Evolutionary conservation across 2,797 vertebrate species (phyloP), one percentile per base, ranked within the genome.

Genomic region (Corythornis leucogaster): DNA sequence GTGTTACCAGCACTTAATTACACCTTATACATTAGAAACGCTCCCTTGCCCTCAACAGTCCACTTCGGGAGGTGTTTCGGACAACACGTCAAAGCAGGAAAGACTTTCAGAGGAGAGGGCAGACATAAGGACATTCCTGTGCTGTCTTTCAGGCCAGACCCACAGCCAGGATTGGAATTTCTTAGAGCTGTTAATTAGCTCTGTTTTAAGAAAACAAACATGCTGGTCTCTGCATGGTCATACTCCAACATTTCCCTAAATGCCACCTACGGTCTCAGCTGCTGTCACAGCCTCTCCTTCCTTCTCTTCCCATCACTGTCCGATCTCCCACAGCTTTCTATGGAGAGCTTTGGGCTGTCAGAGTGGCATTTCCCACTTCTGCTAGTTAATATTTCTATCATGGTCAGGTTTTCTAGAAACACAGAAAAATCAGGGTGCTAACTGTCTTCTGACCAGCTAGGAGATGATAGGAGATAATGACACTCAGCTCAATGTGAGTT

Each of bases 1-100:
- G 57, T 57, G 86, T 92, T 92, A 46, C 22, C 58, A 43, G 68
- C 92, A 93, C 93, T 87, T 82, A 70, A 87, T 95, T 92, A 64
- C 86, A 90, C 90, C 90, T 87, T 87, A 6, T 74, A 74, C 76
- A 69, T 89, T 74, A 85, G 86, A 59, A 89, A 80, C 3, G 2
- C 68, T 85, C 69, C 75, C 71, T 42, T 46, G 78, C 64, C 71
- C 11, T 85, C 86, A 6, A 2, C 75, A 46, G 84, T 12, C 3
- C 11, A 3, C 68, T 80, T 33, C 6, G 3, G 79, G 67, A 94
- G 84, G 90, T 90, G 94, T 90, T 90, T 87, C 10, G 84, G 93
- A 80, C 64, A 85, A 3, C 61, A 62, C 0, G 38, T 94, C 86
- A 93, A 86, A 95, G 93, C 80, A 92, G 86, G 78, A 92, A 91